These are phyloP conservation scores for Eretmocerus hayati DNA, from an alignment of 2,888 invertebrate species.

Conservation along the genomic window DNA sequence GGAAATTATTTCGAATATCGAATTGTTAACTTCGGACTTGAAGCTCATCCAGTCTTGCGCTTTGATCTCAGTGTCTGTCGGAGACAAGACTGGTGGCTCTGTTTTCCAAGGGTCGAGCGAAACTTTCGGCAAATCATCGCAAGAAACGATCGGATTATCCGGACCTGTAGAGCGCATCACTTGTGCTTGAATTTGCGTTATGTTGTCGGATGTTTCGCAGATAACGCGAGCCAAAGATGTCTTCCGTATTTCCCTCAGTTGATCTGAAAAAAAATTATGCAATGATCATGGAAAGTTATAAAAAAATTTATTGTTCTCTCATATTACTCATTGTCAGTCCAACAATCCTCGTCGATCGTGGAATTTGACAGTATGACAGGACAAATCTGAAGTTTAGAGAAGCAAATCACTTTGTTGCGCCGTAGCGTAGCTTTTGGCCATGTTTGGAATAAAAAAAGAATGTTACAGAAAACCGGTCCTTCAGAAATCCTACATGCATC, in stretches of 20 bases:
- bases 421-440: too few species aligned
- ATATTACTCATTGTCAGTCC: too few species aligned
- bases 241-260: constrained; percentile 73
- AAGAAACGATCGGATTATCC: constrained; percentile 59
- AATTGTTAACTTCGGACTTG: constrained; percentile 27
- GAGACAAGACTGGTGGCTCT: background rate
- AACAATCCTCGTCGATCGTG: too few species aligned
- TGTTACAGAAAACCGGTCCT: too few species aligned
- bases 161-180: constrained; percentile 62
- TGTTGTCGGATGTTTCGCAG: constrained; percentile 67
- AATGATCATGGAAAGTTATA: too few species aligned
- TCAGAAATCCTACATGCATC: too few species aligned
- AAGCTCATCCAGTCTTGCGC: constrained; percentile 12
- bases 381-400: too few species aligned
- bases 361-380: too few species aligned
- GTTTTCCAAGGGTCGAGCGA: constrained; percentile 55
- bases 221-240: constrained; percentile 67
- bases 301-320: too few species aligned
- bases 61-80: constrained; percentile 1
- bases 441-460: too few species aligned
- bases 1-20: constrained; percentile 25
- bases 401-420: too few species aligned
- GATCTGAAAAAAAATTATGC: constrained; percentile 55
- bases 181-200: constrained; percentile 57
- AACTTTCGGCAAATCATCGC: constrained; percentile 55